Percentiles rank a stretch among this genome's conserved stretches.
These are phyloP conservation scores for Panzeria rudis DNA, from an alignment of 2,888 invertebrate species.

Conservation along the genomic window DNA sequence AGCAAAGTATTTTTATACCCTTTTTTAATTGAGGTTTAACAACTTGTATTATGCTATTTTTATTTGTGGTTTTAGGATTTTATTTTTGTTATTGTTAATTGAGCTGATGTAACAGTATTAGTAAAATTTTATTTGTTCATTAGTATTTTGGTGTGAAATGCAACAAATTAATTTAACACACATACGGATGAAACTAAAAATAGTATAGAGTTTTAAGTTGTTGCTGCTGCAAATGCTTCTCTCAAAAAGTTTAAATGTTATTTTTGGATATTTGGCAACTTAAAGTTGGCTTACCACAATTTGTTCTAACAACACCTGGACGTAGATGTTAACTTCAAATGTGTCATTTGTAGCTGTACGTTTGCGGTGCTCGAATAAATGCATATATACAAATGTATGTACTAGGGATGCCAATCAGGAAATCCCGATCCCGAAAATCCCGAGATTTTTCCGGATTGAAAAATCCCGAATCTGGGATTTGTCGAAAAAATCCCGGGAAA, in stretches of 20 bases:
- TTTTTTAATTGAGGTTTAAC: constrained; percentile 34
- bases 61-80: constrained; percentile 50
- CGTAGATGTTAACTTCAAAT: neutral
- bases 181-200: neutral
- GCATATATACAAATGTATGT: neutral
- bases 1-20: neutral
- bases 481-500: no score
- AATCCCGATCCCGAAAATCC: no score
- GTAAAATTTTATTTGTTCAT: constrained; percentile 18
- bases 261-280: constrained; percentile 57
- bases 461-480: no score
- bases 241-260: constrained; percentile 14
- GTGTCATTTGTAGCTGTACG: neutral
- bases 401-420: no score
- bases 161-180: constrained; percentile 34
- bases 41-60: constrained; percentile 9
- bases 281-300: constrained; percentile 63
- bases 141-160: constrained; percentile 24
- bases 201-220: neutral
- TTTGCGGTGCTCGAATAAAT: neutral
- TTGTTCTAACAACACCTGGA: constrained; percentile 44
- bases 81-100: constrained; percentile 5
- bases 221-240: neutral
- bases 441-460: no score
- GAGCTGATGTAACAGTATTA: constrained; percentile 8